A percentile compares a stretch with the other conserved stretches of the same genome.
These are phyloP conservation scores for Notospermus geniculatus DNA, from an alignment of 1,140 invertebrate species.

Conservation along the genomic window DNA sequence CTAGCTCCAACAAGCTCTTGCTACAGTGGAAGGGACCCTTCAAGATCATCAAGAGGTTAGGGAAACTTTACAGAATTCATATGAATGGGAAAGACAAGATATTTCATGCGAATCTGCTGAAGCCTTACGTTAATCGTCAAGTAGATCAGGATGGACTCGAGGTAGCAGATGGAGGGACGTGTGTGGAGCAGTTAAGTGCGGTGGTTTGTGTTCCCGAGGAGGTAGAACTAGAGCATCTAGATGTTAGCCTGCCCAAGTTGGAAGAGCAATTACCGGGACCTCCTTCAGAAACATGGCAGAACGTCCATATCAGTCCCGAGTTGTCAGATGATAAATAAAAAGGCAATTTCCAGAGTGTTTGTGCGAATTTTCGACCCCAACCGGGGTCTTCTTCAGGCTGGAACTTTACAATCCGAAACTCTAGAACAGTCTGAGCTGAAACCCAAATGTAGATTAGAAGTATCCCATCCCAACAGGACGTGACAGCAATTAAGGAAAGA, in stretches of 20 bases:
- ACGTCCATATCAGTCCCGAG: not conserved
- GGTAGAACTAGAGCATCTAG: not conserved
- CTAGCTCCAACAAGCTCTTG: not conserved
- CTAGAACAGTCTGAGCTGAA: too few relatives aligned
- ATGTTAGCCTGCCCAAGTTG: not conserved
- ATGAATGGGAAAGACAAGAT: not conserved
- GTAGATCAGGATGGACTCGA: not conserved
- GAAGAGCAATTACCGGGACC: not conserved
- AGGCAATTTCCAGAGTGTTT: too few relatives aligned
- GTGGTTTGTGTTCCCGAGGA: not conserved
- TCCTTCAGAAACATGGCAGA: not conserved
- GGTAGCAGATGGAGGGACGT: not conserved
- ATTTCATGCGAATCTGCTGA: constrained; percentile 4
- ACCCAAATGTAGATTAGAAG: too few relatives aligned
- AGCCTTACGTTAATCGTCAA: not conserved
- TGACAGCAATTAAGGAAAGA: too few relatives aligned
- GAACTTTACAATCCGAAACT: too few relatives aligned
- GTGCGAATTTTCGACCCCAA: too few relatives aligned
- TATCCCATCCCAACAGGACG: too few relatives aligned
- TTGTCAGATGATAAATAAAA: too few relatives aligned
- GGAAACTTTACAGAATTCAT: not conserved
- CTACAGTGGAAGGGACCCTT: constrained; percentile 4
- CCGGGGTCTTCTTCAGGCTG: too few relatives aligned
- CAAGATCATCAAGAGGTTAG: not conserved
- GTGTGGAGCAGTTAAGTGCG: not conserved